Evolutionary conservation across 2,113 vertebrate genomes (phyloP).

Genomic region (Glaucomys volans): DNA sequence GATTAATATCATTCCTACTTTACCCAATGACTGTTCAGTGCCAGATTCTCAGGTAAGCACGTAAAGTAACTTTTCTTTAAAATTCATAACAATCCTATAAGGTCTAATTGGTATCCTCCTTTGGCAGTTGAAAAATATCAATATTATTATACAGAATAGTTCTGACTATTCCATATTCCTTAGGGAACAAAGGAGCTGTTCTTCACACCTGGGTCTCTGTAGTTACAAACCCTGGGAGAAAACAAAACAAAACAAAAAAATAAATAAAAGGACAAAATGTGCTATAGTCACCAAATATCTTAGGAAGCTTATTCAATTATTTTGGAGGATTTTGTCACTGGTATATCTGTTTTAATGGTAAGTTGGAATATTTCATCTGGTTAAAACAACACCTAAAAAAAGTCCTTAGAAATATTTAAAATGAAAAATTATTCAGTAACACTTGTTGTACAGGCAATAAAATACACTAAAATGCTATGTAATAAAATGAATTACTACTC

Average conservation of each 20-base stretch:
- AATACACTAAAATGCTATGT: background rate
- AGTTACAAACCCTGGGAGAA: background rate
- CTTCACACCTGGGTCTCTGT: background rate
- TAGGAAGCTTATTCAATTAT: background rate
- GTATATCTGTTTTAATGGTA: background rate
- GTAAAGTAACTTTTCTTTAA: slow-evolving; percentile 42
- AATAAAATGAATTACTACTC: background rate
- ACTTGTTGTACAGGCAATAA: background rate
- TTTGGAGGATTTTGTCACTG: background rate
- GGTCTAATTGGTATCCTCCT: background rate
- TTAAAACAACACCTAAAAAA: background rate
- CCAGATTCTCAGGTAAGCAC: background rate
- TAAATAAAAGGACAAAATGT: too few relatives aligned
- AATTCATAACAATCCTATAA: background rate
- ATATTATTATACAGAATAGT: background rate
- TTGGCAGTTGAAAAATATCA: background rate
- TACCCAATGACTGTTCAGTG: background rate
- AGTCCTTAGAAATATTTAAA: background rate
- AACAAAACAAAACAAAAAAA: background rate
- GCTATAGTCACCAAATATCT: background rate
- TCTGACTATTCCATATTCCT: background rate
- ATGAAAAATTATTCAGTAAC: background rate
- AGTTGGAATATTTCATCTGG: background rate
- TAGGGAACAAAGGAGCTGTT: background rate
- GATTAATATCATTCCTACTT: background rate